phyloP scores from a whole-genome alignment of 2,888 invertebrate species.

The Altica lythri region DNA sequence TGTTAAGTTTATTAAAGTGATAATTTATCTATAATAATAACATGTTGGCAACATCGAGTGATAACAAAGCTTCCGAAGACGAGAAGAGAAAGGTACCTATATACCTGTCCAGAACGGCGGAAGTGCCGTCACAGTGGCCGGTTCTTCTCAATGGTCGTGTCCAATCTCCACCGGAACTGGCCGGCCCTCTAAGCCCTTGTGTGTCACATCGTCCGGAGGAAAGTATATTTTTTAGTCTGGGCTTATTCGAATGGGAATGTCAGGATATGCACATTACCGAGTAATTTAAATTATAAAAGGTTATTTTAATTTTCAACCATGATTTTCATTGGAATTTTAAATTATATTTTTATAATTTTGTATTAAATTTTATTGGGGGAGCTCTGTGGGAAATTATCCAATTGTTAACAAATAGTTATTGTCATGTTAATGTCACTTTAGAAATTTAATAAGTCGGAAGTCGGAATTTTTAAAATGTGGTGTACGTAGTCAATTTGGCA shows the following conservation, averaged over 20 bases:
- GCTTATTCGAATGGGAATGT: slow-evolving; percentile 37
- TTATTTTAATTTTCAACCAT: slow-evolving; percentile 16
- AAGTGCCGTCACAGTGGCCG: slow-evolving; percentile 54
- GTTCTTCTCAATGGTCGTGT: slow-evolving; percentile 53
- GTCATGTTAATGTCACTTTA: no score
- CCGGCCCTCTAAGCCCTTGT: slow-evolving; percentile 46
- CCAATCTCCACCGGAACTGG: slow-evolving; percentile 55
- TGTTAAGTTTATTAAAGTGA: no score
- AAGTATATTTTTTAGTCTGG: slow-evolving; percentile 49
- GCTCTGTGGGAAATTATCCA: not conserved
- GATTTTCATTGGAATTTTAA: slow-evolving; percentile 19
- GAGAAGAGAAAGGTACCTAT: slow-evolving; percentile 43
- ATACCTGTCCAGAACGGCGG: slow-evolving; percentile 41
- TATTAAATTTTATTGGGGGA: not conserved
- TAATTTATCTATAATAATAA: no score
- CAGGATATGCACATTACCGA: slow-evolving; percentile 39
- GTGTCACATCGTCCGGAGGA: slow-evolving; percentile 43
- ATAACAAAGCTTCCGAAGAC: slow-evolving; percentile 23
- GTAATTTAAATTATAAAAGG: slow-evolving; percentile 40
- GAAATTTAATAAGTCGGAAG: no score
- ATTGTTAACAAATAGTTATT: no score
- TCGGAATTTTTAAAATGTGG: no score
- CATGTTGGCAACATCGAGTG: slow-evolving; percentile 16
- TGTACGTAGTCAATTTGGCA: no score
- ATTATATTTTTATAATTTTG: slow-evolving; percentile 6